phyloP scores from a whole-genome alignment of 2,888 invertebrate species.

The Erebia aethiops region DNA sequence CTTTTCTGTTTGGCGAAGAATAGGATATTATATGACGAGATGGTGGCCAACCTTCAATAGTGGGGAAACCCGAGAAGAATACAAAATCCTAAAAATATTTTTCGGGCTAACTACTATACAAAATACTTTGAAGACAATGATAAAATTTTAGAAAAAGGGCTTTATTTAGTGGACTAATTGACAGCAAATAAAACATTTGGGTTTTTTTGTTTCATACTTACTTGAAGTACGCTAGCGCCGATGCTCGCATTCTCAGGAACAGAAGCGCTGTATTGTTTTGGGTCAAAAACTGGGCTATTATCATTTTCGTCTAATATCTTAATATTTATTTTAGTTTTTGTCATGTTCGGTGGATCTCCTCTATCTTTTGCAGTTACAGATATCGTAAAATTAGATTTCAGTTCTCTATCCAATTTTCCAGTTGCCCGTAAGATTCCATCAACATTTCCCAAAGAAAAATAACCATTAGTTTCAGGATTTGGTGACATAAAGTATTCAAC shows the following conservation, averaged over 20 bases:
- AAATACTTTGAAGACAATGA: no score
- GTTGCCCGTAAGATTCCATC: conserved; percentile 94
- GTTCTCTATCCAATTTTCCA: conserved; percentile 93
- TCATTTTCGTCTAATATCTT: conserved; percentile 94
- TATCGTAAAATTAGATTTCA: conserved; percentile 88
- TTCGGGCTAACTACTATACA: no score
- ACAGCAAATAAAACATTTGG: not conserved
- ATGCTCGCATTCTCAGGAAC: conserved; percentile 97
- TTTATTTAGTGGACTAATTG: not conserved
- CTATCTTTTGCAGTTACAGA: conserved; percentile 93
- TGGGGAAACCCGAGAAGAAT: no score
- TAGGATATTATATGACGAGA: no score
- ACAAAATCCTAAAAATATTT: no score
- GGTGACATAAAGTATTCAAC: conserved; percentile 93
- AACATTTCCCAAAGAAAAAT: conserved; percentile 92
- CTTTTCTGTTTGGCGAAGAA: not conserved
- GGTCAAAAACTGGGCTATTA: conserved; percentile 94
- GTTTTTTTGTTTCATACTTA: conserved; percentile 54
- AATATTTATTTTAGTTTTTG: conserved; percentile 87
- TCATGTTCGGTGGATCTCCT: conserved; percentile 91
- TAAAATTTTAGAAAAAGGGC: no score
- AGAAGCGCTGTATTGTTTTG: conserved; percentile 94
- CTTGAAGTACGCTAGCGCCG: conserved; percentile 94
- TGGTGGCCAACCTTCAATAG: no score
- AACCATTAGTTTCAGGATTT: conserved; percentile 84